phyloP scores from a whole-genome alignment of 2,797 vertebrate species.

The Malurus leucopterus region DNA sequence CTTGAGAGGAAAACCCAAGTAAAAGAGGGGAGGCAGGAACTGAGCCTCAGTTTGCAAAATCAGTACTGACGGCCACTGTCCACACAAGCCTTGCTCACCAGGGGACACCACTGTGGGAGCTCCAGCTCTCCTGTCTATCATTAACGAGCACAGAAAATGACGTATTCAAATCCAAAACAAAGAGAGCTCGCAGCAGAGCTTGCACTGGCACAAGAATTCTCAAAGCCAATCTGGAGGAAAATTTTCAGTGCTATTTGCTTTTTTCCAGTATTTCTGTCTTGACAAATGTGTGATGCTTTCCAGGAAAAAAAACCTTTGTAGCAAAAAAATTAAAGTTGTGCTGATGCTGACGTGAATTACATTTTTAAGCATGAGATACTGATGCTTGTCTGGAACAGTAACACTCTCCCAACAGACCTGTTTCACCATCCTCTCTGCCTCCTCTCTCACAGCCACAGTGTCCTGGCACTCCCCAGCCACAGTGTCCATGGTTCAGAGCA shows the following conservation, averaged over 20 bases:
- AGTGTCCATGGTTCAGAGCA: accelerated
- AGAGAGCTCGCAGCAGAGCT: not conserved
- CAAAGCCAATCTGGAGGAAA: not conserved
- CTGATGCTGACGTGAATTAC: not conserved
- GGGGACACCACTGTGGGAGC: not conserved
- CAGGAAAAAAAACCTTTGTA: not conserved
- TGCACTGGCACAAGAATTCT: not conserved
- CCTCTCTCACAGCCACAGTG: not conserved
- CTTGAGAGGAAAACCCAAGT: not conserved
- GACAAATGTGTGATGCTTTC: not conserved
- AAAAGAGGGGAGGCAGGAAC: not conserved
- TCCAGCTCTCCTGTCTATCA: not conserved
- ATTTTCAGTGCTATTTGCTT: not conserved
- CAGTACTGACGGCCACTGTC: not conserved
- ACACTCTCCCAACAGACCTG: not conserved
- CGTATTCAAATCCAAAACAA: not conserved
- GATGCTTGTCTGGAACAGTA: not conserved
- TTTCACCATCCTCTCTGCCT: not conserved
- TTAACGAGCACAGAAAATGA: not conserved
- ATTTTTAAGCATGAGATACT: not conserved
- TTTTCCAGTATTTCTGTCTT: not conserved
- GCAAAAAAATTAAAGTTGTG: not conserved
- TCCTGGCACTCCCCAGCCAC: not conserved
- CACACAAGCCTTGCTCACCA: not conserved
- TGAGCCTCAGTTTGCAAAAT: not conserved